Evolutionary conservation across 1,140 invertebrate species (phyloP), one percentile per base, ranked within the genome.

Genomic region (Platyura marginata): DNA sequence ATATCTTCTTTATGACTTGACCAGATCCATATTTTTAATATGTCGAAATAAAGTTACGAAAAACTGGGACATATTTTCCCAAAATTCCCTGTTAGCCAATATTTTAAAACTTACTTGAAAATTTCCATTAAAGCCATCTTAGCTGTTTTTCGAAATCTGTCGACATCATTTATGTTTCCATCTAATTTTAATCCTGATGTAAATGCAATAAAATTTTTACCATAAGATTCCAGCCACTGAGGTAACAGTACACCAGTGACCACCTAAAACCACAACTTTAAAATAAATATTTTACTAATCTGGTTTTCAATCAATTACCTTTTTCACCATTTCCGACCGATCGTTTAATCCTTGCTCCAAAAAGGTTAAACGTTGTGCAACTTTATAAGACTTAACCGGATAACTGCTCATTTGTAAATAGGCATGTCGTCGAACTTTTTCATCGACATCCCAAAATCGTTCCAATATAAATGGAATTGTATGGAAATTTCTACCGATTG

Each of bases 401-500:
- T 77, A 67, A 58, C 72, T 79, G 35, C 75, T 73, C 50, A 87
- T 69, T 51, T 80, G 75, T 1, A 73, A 57, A 56, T 78, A 88
- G 0, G 82, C 77, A 10, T 74, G 70, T 34, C 76, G 72, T 1
- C 85, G 65, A 3, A 92, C 85, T 22, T 64, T 67, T 41, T 81
- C 77, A 47, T 79, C 79, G 1, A 79, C 68, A 59, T 89, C 86
- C 50, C 75, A 70, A 1, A 78, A 72, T 13, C 81, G 68, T 47
- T 74, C 71, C 32, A 88, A 52, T 29, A 84, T 74, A 44, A 71
- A 68, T 0, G 70, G 67, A 2, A 83, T 62, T 6, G 79, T 79
- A 9, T 69, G 64, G n/a, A 62, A 63, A 43, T 71, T 77, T 10
- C 77, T 70, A 0, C 75, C 78, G 54, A 83, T 74, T 39, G 68